Conservation (phyloP, 1,140 invertebrate species). For the Pemphigus obesinymphae region DNA sequence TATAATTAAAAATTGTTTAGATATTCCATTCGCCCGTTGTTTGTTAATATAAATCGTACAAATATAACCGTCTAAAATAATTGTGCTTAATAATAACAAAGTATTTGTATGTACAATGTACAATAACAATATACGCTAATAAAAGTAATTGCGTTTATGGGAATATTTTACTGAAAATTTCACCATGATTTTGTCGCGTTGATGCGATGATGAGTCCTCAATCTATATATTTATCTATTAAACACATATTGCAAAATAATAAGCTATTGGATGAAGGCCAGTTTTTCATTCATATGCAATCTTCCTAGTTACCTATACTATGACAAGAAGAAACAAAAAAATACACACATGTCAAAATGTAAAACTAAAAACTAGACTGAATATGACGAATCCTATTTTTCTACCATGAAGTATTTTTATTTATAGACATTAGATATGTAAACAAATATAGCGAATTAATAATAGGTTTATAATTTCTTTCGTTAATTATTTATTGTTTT, state of each 20-base stretch:
- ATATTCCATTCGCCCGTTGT: too few species aligned
- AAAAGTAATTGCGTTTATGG: not conserved
- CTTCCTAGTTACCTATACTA: not conserved
- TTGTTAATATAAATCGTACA: not conserved
- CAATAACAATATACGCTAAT: not conserved
- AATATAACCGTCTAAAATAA: not conserved
- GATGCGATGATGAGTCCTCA: not conserved
- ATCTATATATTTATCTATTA: not conserved
- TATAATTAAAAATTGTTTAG: too few species aligned
- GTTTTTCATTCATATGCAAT: slow-evolving; percentile 4
- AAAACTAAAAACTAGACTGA: not conserved
- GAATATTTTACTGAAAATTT: not conserved
- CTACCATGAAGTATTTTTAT: not conserved
- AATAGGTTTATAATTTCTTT: too few species aligned
- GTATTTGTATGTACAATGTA: not conserved
- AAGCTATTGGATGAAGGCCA: slow-evolving; percentile 1
- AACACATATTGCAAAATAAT: slow-evolving; percentile 2
- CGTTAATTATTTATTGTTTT: too few species aligned
- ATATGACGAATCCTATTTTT: not conserved
- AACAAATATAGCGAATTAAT: not conserved
- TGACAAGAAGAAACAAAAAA: not conserved
- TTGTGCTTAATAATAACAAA: not conserved
- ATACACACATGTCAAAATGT: not conserved
- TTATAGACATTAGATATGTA: not conserved
- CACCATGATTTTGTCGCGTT: too few species aligned